Evolutionary conservation across 1,140 invertebrate species (phyloP).

Genomic region (Drosophila pseudoobscura): DNA sequence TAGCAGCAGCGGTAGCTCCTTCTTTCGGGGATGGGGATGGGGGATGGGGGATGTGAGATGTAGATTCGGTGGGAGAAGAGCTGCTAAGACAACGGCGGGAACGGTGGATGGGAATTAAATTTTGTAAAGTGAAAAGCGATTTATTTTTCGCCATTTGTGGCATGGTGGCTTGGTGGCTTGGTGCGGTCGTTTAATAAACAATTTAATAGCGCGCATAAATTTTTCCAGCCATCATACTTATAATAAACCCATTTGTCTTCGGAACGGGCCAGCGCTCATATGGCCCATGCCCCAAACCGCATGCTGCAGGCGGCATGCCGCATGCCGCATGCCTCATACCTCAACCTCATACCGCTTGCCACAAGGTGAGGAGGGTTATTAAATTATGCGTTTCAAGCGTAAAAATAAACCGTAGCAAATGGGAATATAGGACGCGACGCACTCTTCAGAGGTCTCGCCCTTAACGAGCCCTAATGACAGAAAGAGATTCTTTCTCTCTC

Average conservation of each 20-base stretch:
- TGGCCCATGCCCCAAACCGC: slow-evolving; percentile 21
- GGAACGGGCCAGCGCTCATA: slow-evolving; percentile 46
- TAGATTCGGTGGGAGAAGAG: background rate
- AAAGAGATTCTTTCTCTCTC: slow-evolving; percentile 14
- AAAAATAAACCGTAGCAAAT: slow-evolving; percentile 80
- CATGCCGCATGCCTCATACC: background rate
- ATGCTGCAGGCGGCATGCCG: background rate
- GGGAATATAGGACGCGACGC: slow-evolving; percentile 62
- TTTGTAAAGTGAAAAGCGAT: slow-evolving; percentile 76
- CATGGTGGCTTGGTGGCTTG: slow-evolving; percentile 19
- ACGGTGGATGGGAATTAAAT: slow-evolving; percentile 37
- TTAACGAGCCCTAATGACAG: slow-evolving; percentile 73
- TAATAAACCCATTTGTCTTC: slow-evolving; percentile 81
- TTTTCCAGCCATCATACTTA: slow-evolving; percentile 72
- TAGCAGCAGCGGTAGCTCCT: slow-evolving; percentile 13
- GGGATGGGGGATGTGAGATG: background rate
- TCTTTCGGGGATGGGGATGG: slow-evolving; percentile 9
- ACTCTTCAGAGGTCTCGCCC: slow-evolving; percentile 15
- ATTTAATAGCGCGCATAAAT: slow-evolving; percentile 81
- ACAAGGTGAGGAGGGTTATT: slow-evolving; percentile 51
- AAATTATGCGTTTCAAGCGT: slow-evolving; percentile 78
- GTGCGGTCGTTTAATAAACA: slow-evolving; percentile 77
- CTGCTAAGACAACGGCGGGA: slow-evolving; percentile 1
- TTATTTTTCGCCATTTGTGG: slow-evolving; percentile 78
- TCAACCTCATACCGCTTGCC: background rate